These are phyloP conservation scores for Ursus arctos DNA, from an alignment of 2,113 vertebrate species.

Conservation along the genomic window DNA sequence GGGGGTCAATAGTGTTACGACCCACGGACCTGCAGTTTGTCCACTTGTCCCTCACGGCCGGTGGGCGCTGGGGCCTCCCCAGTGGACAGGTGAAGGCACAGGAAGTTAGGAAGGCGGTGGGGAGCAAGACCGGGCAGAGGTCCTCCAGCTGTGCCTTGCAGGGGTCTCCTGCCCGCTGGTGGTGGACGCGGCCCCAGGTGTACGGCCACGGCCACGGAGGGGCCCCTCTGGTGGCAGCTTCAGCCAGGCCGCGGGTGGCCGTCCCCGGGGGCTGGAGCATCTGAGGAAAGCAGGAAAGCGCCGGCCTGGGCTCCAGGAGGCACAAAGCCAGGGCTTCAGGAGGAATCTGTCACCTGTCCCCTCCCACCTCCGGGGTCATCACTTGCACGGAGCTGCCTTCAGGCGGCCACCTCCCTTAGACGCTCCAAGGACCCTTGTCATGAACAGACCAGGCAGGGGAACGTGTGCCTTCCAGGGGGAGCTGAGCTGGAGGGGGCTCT, in stretches of 20 bases:
- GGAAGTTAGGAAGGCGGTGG: background rate
- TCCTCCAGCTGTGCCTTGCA: background rate
- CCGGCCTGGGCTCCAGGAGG: no score
- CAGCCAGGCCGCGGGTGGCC: accelerated
- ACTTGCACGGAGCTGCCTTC: accelerated
- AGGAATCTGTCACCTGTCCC: background rate
- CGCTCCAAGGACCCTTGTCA: background rate
- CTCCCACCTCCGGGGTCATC: accelerated
- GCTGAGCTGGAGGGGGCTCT: background rate
- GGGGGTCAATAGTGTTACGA: accelerated
- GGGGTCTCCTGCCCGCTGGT: background rate
- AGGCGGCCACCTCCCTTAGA: background rate
- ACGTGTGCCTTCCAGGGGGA: accelerated
- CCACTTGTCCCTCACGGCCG: accelerated
- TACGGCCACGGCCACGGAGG: no score
- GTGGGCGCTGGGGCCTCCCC: background rate
- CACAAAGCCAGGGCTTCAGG: accelerated
- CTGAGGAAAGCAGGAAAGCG: background rate
- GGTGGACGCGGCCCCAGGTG: background rate
- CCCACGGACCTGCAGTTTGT: accelerated
- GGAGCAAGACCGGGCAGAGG: background rate
- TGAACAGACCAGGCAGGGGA: background rate
- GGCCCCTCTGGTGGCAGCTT: background rate
- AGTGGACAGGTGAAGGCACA: background rate
- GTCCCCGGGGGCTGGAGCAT: accelerated